These are phyloP conservation scores for Argentina silus DNA, from an alignment of 2,797 vertebrate genomes.

Conservation along the genomic window DNA sequence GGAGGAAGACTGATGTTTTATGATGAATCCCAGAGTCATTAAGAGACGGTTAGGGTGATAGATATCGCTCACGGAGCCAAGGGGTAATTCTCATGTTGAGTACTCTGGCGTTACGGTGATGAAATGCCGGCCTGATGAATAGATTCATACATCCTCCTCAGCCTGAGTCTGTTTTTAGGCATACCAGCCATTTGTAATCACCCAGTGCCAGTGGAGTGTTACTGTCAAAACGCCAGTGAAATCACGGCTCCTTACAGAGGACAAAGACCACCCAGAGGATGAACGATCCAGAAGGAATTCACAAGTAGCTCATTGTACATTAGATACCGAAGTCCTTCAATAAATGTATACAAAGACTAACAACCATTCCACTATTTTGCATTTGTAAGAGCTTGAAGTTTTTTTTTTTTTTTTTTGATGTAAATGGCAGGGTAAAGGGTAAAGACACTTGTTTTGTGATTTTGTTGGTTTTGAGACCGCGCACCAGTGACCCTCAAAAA, in stretches of 20 bases:
- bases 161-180: constrained; percentile 58
- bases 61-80: constrained; percentile 57
- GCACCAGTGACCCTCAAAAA: too few species aligned
- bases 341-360: too few species aligned
- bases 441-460: too few species aligned
- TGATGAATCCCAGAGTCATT: constrained; percentile 68
- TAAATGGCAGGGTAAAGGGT: too few species aligned
- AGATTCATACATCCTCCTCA: constrained; percentile 39
- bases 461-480: too few species aligned
- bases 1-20: constrained; percentile 60
- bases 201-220: constrained; percentile 34
- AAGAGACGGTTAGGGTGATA: constrained; percentile 70
- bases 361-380: too few species aligned
- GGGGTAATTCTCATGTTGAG: constrained; percentile 68
- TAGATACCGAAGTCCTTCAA: too few species aligned
- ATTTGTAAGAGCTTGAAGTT: too few species aligned
- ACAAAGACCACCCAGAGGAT: not conserved
- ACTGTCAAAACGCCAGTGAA: constrained; percentile 32
- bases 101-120: constrained; percentile 46
- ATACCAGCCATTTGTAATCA: constrained; percentile 58
- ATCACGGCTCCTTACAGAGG: constrained; percentile 6
- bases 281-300: not conserved
- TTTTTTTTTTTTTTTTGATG: too few species aligned
- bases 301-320: not conserved
- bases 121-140: constrained; percentile 63